Base-by-base conservation (phyloP, 23 tunicate genomes). In the Botrylloides violaceus region DNA sequence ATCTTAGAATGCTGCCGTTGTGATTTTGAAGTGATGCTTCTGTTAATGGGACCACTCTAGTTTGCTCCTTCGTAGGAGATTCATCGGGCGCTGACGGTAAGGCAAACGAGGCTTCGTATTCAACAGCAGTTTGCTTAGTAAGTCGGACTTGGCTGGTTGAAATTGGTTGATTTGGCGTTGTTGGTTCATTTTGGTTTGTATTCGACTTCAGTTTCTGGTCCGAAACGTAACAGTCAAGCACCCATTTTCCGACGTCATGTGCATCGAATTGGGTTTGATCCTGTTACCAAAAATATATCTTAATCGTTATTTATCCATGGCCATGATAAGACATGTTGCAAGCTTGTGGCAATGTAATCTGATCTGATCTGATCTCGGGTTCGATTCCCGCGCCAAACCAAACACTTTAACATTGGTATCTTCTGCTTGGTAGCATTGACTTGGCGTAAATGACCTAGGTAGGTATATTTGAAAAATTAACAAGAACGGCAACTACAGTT, bases 201-300 rank as follows among this genome's bases (percentile, higher is more conserved):
- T 22, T 59, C 18, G 64, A 22, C 7, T 26, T 59, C 29, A 68
- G 56, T 37, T 68, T 68, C 25, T 68, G 74, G 22, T 68, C 74
- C 2, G 36, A 56, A 43, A 68, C 74, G 57, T 68, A 68, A 23
- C 65, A 60, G 29, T 68, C 28, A n/a, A 68, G 57, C 43, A 68
- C 74, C 74, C 74, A 68, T 43, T 37, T 26, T 19, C 58, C 58
- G 37, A 68, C 74, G 20, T 68, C 74, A 18, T 32, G 58, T 24
- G 74, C 49, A 25, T 68, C 37, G 74, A 68, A 68, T 19, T 37
- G 37, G 28, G 36, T 32, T 6, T 26, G 26, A 5, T 43, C 74
- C 56, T 68, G 58, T 25, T 32, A 28, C 19, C 19, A 65, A 30
- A 1, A n/a, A n/a, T n/a, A n/a, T n/a, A n/a, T n/a, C n/a, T n/a